Conservation (phyloP, 2,888 invertebrate species). For the Sarcophaga rosellei region DNA sequence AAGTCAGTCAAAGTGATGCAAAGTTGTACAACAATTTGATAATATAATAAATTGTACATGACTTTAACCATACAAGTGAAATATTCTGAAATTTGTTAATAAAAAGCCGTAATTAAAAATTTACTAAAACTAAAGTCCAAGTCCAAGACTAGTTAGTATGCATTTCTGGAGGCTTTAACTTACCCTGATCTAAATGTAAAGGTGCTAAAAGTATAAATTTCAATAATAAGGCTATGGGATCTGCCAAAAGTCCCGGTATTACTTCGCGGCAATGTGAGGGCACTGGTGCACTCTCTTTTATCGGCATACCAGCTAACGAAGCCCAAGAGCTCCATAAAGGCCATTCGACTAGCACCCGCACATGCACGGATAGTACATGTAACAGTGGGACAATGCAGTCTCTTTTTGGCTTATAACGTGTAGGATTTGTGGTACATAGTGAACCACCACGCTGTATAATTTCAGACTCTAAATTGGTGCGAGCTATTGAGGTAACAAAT, state of each 20-base stretch:
- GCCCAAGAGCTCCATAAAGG: constrained; percentile 83
- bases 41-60: constrained; percentile 93
- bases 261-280: constrained; percentile 80
- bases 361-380: constrained; percentile 93
- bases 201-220: constrained; percentile 94
- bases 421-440: constrained; percentile 84
- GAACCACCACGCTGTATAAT: constrained; percentile 93
- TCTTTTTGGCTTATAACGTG: constrained; percentile 88
- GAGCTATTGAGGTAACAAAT: constrained; percentile 93
- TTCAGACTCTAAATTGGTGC: constrained; percentile 96
- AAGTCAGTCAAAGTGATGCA: constrained; percentile 86
- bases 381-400: constrained; percentile 94
- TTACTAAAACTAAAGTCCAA: not conserved
- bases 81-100: constrained; percentile 85
- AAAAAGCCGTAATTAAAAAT: not conserved
- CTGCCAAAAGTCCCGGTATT: constrained; percentile 92
- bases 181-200: constrained; percentile 92
- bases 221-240: constrained; percentile 92
- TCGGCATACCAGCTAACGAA: constrained; percentile 79
- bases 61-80: constrained; percentile 93
- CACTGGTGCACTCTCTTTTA: constrained; percentile 77
- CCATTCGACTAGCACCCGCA: constrained; percentile 86
- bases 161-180: constrained; percentile 73
- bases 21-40: constrained; percentile 93
- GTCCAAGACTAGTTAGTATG: not conserved